Conservation (phyloP, 2,113 vertebrate genomes). For the Cynopterus brachyotis region DNA sequence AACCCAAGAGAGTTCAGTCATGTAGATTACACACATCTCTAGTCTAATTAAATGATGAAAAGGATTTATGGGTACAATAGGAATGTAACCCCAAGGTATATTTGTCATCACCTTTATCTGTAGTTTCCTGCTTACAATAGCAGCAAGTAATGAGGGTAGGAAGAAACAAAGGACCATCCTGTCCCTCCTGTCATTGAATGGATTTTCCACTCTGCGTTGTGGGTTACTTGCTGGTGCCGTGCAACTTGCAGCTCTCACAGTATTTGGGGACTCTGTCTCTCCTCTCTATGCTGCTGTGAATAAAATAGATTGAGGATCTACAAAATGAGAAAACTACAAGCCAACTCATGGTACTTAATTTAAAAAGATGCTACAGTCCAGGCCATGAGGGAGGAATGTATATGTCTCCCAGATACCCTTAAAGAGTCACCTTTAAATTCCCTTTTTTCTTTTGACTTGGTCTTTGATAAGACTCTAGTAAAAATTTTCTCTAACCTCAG, state of each 20-base stretch:
- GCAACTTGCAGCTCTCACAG: not conserved
- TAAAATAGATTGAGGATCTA: not conserved
- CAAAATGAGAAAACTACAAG: not conserved
- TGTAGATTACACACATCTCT: not conserved
- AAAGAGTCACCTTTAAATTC: not conserved
- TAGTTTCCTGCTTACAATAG: not conserved
- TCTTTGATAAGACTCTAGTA: not conserved
- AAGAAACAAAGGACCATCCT: not conserved
- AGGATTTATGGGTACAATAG: constrained; percentile 40
- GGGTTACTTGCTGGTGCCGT: not conserved
- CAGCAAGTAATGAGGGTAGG: not conserved
- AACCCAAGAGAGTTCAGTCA: constrained; percentile 30
- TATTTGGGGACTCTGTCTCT: not conserved
- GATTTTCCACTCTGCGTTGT: not conserved
- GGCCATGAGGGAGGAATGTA: not conserved
- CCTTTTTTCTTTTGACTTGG: not conserved
- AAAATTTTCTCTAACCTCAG: not conserved
- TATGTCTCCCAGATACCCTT: not conserved
- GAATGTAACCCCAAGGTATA: not conserved
- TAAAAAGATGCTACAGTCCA: not conserved
- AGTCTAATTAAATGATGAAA: constrained; percentile 47
- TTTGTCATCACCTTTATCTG: constrained; percentile 3
- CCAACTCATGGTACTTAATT: not conserved
- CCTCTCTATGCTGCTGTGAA: not conserved
- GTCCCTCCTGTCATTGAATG: not conserved